Evolutionary conservation across 2,113 vertebrate species (phyloP), one percentile per base, ranked within the genome.

Genomic region (Ciconia stormi): DNA sequence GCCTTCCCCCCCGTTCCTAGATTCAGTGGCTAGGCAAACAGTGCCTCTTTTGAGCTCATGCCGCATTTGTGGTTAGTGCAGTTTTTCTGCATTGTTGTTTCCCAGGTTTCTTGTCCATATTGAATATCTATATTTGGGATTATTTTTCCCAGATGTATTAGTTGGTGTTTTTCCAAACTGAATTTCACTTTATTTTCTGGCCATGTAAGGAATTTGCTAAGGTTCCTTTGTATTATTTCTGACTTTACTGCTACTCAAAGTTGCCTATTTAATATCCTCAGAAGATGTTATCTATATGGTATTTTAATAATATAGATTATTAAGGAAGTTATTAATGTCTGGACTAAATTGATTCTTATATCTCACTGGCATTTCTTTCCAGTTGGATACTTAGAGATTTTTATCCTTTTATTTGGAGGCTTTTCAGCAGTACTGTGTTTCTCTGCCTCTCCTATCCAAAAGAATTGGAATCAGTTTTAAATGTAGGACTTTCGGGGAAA

Each of bases 241-340:
- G 89, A 89, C 53, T 85, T 95, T 19, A 70, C 47, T 79, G 77
- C 61, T 91, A 26, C 38, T 93, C 34, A 30, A 61, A 91, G 50
- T 85, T 95, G 34, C 70, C 22, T 77, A 19, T 89, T 87, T 94
- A 85, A 93, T 89, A 85, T 93, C 81, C 82, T 95, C 74, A 59
- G 87, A 81, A 96, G 92, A 93, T 93, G 32, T 89, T 91, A 82
- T 95, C 87, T 93, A 9, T 82, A 71, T 93, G 89, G 81, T 96
- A 92, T 92, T 97, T 97, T 95, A 96, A 90, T 96, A 84, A 77
- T 93, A 81, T 73, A 80, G 58, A 96, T 97, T 46, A 93, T 96
- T 97, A 95, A 93, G 70, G 87, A 94, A 89, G 58, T 82, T 96
- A 91, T 94, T 95, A 96, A 82, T 90, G 83, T 87, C 62, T 97